These are phyloP conservation scores for Fregata magnificens DNA, from an alignment of 2,113 vertebrate species.

Conservation along the genomic window DNA sequence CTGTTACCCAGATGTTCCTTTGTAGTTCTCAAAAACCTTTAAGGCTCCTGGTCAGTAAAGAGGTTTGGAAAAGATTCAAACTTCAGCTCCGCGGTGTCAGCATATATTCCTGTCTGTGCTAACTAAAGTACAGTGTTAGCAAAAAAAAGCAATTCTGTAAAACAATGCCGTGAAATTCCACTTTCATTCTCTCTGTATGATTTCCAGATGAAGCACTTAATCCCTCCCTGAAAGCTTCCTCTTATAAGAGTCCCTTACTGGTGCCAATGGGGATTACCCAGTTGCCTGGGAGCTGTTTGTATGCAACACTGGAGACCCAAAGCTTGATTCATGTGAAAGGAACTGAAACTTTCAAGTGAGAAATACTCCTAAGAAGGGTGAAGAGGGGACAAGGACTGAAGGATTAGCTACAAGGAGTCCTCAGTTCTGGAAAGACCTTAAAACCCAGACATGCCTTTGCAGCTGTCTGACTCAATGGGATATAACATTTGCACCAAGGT, in stretches of 20 bases:
- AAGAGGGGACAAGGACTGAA: background rate
- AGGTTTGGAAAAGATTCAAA: conserved; percentile 45
- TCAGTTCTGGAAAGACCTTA: background rate
- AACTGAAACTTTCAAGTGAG: background rate
- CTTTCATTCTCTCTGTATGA: background rate
- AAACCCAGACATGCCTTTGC: background rate
- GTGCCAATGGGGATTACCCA: background rate
- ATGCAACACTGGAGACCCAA: background rate
- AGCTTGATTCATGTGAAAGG: background rate
- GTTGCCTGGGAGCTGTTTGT: background rate
- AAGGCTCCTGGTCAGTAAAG: conserved; percentile 7
- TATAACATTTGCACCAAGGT: background rate
- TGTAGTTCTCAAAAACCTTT: conserved; percentile 54
- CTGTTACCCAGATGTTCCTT: conserved; percentile 24
- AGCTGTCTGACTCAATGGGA: background rate
- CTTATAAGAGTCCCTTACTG: background rate
- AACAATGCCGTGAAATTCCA: background rate
- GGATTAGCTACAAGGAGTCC: background rate
- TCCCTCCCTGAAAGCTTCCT: background rate
- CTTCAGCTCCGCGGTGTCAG: conserved; percentile 40
- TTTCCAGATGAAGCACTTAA: background rate
- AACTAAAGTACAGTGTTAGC: background rate
- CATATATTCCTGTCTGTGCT: background rate
- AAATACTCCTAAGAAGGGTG: background rate
- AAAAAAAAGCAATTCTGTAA: conserved; percentile 7